Conservation (phyloP, 2,888 invertebrate species). For the Limnephilus auricula region DNA sequence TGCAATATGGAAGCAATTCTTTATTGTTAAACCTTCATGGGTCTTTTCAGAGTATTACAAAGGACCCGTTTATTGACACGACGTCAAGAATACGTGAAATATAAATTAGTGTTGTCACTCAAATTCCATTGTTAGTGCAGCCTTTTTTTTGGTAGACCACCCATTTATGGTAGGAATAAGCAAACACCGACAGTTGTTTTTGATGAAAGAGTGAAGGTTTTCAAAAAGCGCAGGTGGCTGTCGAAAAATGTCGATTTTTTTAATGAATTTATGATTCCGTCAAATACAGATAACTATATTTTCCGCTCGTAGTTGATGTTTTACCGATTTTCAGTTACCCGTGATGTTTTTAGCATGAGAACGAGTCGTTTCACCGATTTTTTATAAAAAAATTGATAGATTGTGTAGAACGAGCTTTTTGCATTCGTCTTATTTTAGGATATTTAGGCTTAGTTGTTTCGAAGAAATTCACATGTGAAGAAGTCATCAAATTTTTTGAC, state of each 20-base stretch:
- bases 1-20: slow-evolving; percentile 4
- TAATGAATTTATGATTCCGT: not conserved
- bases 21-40: not conserved
- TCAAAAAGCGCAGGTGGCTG: not conserved
- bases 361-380: not conserved
- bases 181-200: not conserved
- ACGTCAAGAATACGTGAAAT: slow-evolving; percentile 55
- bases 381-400: no score
- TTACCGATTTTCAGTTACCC: not conserved
- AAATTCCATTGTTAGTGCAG: slow-evolving; percentile 37
- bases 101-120: slow-evolving; percentile 59
- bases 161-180: not conserved
- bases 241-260: not conserved
- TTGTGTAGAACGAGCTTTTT: not conserved
- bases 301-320: not conserved
- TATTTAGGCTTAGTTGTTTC: no score
- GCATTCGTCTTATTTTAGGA: no score
- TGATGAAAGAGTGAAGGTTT: not conserved
- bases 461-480: no score
- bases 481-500: no score
- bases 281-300: not conserved
- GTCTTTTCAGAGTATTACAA: slow-evolving; percentile 19
- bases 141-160: slow-evolving; percentile 39
- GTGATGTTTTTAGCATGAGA: not conserved
- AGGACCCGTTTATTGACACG: slow-evolving; percentile 18